Evolutionary conservation across 2,113 vertebrate species (phyloP), one percentile per base, ranked within the genome.

Genomic region (Synchiropus splendidus): DNA sequence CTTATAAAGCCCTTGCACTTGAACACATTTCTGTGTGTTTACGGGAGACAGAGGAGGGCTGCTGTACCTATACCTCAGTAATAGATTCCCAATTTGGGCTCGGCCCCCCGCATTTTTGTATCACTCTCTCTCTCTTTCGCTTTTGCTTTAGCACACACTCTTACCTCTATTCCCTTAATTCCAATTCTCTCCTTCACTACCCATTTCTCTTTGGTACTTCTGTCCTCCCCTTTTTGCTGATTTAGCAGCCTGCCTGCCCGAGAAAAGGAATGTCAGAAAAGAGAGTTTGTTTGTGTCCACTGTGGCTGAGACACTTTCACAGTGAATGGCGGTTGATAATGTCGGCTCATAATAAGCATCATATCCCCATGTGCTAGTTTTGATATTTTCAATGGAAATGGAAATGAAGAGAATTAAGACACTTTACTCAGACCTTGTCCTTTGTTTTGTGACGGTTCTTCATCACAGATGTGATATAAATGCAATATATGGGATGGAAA

Each of bases 1-100:
- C 83, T 84, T 92, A 90, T 88, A 89, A 84, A 86, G 82, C 80
- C 82, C 70, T 74, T 76, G 80, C 79, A 76, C 83, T 88, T 83
- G 81, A 85, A 85, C 86, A 87, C 85, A 86, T 89, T 88, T 89
- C 86, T 88, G 79, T 88, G 87, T 89, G 83, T 83, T 91, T 89
- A 87, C 74, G 77, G 79, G 70, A 72, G 79, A 80, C 82, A 85
- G 80, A 81, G 79, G 36, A 61, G 48, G 65, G 70, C 73, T 55
- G 76, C 75, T 70, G 64, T 67, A 74, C 70, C 67, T 60, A 57
- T 69, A 74, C 74, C 76, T 82, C 74, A 72, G 78, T 87, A 87
- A 87, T 83, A 86, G 86, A 86, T 86, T 87, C 84, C 79, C 83
- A 87, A 85, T 83, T 86, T 84, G 81, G 72, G 65, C 61, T 71